Percentiles rank a stretch among this genome's conserved stretches.
These are phyloP conservation scores for Dascillus cervinus DNA, from an alignment of 2,888 invertebrate genomes.

Conservation along the genomic window DNA sequence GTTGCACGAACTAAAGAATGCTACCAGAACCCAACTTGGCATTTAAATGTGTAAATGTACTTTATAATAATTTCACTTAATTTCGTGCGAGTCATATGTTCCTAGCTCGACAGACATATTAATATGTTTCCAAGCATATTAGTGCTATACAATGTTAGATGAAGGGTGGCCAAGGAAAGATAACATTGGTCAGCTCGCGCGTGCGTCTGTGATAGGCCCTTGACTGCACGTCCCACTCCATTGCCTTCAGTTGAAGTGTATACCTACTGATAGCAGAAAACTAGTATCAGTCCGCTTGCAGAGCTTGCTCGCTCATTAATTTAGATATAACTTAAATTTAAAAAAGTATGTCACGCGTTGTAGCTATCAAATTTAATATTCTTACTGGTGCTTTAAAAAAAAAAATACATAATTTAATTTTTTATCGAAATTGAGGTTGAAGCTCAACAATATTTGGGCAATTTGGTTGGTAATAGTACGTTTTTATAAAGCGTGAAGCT, in stretches of 20 bases:
- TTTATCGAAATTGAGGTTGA: not conserved
- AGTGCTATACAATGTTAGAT: conserved; percentile 30
- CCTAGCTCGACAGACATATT: conserved; percentile 35
- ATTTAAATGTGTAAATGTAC: conserved; percentile 33
- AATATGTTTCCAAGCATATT: conserved; percentile 29
- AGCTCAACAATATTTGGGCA: no score
- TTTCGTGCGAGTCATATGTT: conserved; percentile 38
- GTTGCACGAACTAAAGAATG: conserved; percentile 22
- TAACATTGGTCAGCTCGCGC: conserved; percentile 24
- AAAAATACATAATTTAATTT: not conserved
- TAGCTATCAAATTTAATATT: conserved; percentile 13
- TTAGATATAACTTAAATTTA: conserved; percentile 6
- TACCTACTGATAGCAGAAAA: conserved; percentile 9
- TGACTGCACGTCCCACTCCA: conserved; percentile 25
- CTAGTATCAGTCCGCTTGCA: conserved; percentile 9
- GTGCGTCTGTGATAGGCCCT: conserved; percentile 40
- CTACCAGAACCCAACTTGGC: conserved; percentile 26
- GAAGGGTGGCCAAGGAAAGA: conserved; percentile 13
- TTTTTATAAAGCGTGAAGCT: conserved; percentile 9
- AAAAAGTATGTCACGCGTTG: no score
- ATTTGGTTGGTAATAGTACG: not conserved
- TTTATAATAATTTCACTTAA: conserved; percentile 30
- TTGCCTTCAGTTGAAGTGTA: conserved; percentile 21
- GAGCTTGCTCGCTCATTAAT: conserved; percentile 13
- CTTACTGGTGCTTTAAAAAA: conserved; percentile 11